Conservation (phyloP, 2,888 invertebrate species). For the Hedychridium roseum region DNA sequence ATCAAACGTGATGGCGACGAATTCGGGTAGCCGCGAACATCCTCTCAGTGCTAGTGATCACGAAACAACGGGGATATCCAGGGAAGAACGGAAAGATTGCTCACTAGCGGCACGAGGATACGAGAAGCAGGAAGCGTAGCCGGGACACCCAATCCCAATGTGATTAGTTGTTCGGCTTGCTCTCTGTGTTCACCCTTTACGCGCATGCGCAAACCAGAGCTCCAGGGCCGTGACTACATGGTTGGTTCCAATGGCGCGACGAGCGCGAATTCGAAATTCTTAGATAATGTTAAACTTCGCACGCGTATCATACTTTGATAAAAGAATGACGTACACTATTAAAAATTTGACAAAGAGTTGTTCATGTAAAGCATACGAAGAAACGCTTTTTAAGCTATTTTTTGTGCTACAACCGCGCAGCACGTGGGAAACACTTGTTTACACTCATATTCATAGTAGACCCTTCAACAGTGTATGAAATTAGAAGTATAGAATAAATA, state of each 20-base stretch:
- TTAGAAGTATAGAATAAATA: too few relatives aligned
- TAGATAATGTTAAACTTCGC: background rate
- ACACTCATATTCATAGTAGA: too few relatives aligned
- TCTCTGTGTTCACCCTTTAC: conserved; percentile 15
- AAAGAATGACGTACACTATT: too few relatives aligned
- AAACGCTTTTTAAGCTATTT: too few relatives aligned
- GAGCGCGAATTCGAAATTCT: background rate
- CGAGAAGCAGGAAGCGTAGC: conserved; percentile 42
- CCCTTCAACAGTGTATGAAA: too few relatives aligned
- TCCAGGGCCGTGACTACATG: background rate
- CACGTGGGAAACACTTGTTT: too few relatives aligned
- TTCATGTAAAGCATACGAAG: too few relatives aligned
- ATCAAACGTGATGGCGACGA: conserved; percentile 4
- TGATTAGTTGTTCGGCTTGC: conserved; percentile 33
- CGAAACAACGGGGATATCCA: conserved; percentile 15
- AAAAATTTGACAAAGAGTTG: too few relatives aligned
- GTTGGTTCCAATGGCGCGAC: background rate
- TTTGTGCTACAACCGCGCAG: too few relatives aligned
- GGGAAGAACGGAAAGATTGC: conserved; percentile 18
- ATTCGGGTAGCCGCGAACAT: background rate
- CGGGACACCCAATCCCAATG: conserved; percentile 40
- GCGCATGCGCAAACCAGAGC: conserved; percentile 28
- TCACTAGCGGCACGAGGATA: conserved; percentile 25
- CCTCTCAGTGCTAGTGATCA: conserved; percentile 3
- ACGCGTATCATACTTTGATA: too few relatives aligned